Base-by-base conservation (phyloP, 2,888 invertebrate genomes). In the Erebia ligea region DNA sequence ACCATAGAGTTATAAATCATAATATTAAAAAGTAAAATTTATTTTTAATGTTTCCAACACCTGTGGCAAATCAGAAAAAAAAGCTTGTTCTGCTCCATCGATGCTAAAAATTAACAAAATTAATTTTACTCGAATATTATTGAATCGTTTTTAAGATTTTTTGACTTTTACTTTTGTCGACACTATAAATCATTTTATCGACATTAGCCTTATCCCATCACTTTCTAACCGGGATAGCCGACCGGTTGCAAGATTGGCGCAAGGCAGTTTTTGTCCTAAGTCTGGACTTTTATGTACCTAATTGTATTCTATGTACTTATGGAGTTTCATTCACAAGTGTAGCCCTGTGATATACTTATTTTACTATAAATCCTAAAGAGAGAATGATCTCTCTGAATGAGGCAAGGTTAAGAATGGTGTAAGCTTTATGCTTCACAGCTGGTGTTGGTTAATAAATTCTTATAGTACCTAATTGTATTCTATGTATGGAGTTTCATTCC, bases 171-270 rank as follows among this genome's bases (percentile, higher is more conserved):
- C 15, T 5, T 61, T 15, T 62, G 21, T 45, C 48, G 15, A 62
- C 9, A 48, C 13, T 8, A 9, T 52, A 4, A 15, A 54, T 19
- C 17, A 68, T 63, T 19, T 72, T 17, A 75, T 77, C 74, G 75
- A 78, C 77, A 73, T 73, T 72, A 61, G 48, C 56, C 57, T 9
- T 9, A 21, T 71, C 77, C 72, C 87, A 79, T 78, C 88, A 72
- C 83, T 85, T 78, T 0, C 15, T 64, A 72, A 70, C 75, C 79
- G 78, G 87, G 85, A 86, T 83, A 83, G 80, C 81, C 76, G 84
- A 91, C 91, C 89, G 89, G 90, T 91, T 85, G 74, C 80, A 76
- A 80, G 80, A 80, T 79, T 82, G 86, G 88, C 91, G 89, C 89
- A 87, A 89, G 87, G 83, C 81, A 80, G 82, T 81, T 82, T 79